A percentile compares a stretch with the other conserved stretches of the same genome.
phyloP scores from a whole-genome alignment of 92 coral and sea anemone species.

The Meandrina meandrites region DNA sequence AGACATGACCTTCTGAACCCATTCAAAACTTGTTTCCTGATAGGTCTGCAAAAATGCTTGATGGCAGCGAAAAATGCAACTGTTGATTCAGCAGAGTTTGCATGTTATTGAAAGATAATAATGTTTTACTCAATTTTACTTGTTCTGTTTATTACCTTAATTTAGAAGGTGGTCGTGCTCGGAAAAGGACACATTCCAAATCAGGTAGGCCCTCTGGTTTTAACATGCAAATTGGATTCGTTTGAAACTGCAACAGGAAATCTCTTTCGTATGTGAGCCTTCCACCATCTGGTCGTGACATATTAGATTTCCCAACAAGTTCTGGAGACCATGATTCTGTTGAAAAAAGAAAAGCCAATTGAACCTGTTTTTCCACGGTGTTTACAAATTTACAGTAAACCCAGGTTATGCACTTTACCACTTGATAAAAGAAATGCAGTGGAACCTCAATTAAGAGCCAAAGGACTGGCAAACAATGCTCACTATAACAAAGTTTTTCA shows the following conservation, averaged over 20 bases:
- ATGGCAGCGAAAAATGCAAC: no score
- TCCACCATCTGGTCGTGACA: constrained; percentile 63
- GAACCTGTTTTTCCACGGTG: background rate
- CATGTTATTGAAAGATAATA: background rate
- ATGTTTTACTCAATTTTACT: background rate
- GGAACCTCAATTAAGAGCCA: no score
- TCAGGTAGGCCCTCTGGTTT: constrained; percentile 95
- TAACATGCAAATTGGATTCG: constrained; percentile 80
- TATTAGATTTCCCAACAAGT: constrained; percentile 42
- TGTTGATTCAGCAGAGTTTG: no score
- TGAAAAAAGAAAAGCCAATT: background rate
- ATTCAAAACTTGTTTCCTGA: no score
- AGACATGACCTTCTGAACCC: no score
- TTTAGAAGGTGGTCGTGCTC: constrained; percentile 30
- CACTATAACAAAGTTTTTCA: no score
- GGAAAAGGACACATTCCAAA: constrained; percentile 79
- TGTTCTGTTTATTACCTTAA: constrained; percentile 18
- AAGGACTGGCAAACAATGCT: no score
- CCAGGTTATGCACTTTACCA: no score
- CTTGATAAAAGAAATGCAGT: no score
- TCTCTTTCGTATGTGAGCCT: constrained; percentile 88
- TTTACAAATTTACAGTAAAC: no score
- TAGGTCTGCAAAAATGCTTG: no score
- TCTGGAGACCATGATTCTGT: constrained; percentile 22
- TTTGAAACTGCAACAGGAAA: constrained; percentile 89